phyloP scores from a whole-genome alignment of 2,888 invertebrate species.

The Ischnus inquisitorius region DNA sequence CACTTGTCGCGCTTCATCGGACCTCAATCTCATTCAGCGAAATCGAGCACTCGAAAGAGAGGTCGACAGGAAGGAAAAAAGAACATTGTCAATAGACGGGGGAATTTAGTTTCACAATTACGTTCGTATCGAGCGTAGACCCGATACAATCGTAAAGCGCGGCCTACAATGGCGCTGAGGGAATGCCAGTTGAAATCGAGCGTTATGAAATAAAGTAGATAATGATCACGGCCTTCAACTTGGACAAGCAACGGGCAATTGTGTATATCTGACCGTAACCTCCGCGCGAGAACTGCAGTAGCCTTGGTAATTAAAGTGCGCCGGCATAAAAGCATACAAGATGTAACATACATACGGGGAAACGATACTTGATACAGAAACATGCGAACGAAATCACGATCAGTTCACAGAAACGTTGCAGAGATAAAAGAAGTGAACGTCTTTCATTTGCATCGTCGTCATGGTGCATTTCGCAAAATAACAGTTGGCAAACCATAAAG shows the following conservation, averaged over 20 bases:
- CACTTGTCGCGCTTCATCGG: slow-evolving; percentile 13
- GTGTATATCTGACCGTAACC: slow-evolving; percentile 58
- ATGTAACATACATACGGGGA: not conserved
- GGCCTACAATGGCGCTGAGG: slow-evolving; percentile 30
- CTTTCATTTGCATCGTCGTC: not conserved
- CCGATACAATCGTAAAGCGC: not conserved
- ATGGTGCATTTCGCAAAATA: no score
- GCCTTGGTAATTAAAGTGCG: slow-evolving; percentile 49
- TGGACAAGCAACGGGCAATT: slow-evolving; percentile 42
- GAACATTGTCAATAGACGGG: not conserved
- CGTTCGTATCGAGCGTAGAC: not conserved
- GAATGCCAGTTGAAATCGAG: slow-evolving; percentile 50
- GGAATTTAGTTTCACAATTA: slow-evolving; percentile 1
- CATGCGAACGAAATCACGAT: not conserved
- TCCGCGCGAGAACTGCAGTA: slow-evolving; percentile 23
- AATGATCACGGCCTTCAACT: slow-evolving; percentile 66
- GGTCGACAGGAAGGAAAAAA: not conserved
- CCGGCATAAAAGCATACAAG: not conserved
- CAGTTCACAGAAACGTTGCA: not conserved
- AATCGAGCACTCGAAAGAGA: slow-evolving; percentile 23
- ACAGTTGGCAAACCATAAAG: no score
- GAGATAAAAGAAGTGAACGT: not conserved
- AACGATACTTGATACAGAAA: not conserved
- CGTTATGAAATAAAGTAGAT: slow-evolving; percentile 60
- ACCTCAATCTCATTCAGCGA: slow-evolving; percentile 36